These are phyloP conservation scores for Nemopilema nomurai DNA, from an alignment of 30 jellyfish, hydroid and myxozoan genomes.

Conservation along the genomic window DNA sequence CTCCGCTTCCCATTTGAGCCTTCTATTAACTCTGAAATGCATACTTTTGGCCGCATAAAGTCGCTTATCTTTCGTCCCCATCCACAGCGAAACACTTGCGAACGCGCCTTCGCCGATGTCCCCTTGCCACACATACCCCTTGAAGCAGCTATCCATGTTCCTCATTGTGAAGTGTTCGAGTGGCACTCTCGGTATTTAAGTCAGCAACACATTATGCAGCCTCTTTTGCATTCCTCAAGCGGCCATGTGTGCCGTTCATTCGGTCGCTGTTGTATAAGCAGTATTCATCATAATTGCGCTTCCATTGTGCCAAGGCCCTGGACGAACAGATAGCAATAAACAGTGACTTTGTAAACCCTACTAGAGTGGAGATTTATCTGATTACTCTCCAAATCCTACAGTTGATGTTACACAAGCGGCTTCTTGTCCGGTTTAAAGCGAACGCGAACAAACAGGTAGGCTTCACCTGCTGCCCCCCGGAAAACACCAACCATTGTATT, in stretches of 20 bases:
- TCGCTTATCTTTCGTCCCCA: conserved; percentile 28
- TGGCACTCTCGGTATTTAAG: conserved; percentile 16
- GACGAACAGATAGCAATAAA: conserved; percentile 21
- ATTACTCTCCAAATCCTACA: conserved; percentile 46
- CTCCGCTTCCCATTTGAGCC: conserved; percentile 89
- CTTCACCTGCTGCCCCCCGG: not conserved
- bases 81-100: conserved; percentile 64
- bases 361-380: conserved; percentile 10
- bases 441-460: not conserved
- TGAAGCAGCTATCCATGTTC: conserved; percentile 50
- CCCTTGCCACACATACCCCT: conserved; percentile 56
- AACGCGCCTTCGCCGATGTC: conserved; percentile 75
- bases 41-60: conserved; percentile 84
- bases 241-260: conserved; percentile 3
- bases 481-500: not conserved
- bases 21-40: conserved; percentile 58
- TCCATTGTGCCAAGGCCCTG: conserved; percentile 20
- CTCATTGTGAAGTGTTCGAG: conserved; percentile 15
- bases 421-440: not conserved
- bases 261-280: not conserved
- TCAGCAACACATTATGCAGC: conserved; percentile 48
- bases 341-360: conserved; percentile 21
- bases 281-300: not conserved
- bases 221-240: conserved; percentile 12
- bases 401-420: not conserved